Evolutionary conservation across 2,797 vertebrate species (phyloP).

Genomic region (Micrastur ruficollis): DNA sequence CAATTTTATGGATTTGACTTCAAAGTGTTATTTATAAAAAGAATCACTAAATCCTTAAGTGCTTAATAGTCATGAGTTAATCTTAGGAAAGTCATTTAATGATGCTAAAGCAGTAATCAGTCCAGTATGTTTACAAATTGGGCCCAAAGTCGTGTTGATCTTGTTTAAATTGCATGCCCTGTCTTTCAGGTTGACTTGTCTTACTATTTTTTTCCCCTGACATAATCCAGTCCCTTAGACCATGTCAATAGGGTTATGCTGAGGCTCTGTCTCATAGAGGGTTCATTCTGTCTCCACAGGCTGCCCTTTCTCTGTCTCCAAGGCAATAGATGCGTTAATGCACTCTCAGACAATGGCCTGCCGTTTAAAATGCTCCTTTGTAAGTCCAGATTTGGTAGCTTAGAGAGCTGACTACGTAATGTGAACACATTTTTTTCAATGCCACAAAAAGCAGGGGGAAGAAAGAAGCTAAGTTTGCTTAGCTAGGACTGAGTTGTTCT

Average conservation of each 20-base stretch:
- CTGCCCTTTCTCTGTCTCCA: slow-evolving; percentile 48
- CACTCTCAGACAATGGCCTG: background rate
- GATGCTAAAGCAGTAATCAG: background rate
- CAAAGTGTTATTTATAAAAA: slow-evolving; percentile 11
- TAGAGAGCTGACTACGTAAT: background rate
- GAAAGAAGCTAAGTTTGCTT: background rate
- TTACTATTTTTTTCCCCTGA: background rate
- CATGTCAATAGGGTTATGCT: background rate
- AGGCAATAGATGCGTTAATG: slow-evolving; percentile 47
- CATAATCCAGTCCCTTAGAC: background rate
- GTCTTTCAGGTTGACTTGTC: background rate
- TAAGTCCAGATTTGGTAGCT: background rate
- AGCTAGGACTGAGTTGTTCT: background rate
- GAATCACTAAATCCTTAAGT: background rate
- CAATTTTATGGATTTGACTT: background rate
- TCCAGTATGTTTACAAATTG: background rate
- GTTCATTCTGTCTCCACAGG: slow-evolving; percentile 20
- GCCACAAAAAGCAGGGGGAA: background rate
- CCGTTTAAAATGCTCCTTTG: slow-evolving; percentile 8
- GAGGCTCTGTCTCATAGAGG: background rate
- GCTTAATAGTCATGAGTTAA: background rate
- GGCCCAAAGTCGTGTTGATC: background rate
- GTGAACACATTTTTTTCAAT: background rate
- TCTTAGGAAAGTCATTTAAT: background rate
- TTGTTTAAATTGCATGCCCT: background rate